Evolutionary conservation across 1,140 invertebrate species (phyloP).

Genomic region (Kradibia gibbosae): DNA sequence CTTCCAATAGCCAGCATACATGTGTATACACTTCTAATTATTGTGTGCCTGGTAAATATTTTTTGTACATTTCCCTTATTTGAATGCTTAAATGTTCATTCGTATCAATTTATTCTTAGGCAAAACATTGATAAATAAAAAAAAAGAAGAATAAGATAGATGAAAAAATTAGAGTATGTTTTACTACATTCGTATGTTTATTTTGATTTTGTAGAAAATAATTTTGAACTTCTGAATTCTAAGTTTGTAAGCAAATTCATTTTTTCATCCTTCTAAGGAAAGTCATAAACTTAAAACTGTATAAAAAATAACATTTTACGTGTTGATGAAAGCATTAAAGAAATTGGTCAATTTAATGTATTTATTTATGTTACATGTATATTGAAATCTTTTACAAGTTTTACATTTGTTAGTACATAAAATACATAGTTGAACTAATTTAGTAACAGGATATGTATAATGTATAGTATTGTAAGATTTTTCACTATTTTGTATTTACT

Average conservation of each 20-base stretch:
- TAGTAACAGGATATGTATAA: neutral
- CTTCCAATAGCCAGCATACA: constrained; percentile 82
- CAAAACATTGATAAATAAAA: neutral
- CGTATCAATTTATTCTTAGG: neutral
- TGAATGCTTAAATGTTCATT: neutral
- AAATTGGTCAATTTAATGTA: neutral
- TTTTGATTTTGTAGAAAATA: too few relatives aligned
- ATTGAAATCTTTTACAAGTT: neutral
- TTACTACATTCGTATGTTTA: too few relatives aligned
- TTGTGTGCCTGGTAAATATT: constrained; percentile 82
- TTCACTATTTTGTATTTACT: neutral
- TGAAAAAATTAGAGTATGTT: neutral
- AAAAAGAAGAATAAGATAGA: neutral
- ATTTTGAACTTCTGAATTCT: too few relatives aligned
- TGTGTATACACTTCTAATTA: constrained; percentile 88
- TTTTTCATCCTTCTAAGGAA: too few relatives aligned
- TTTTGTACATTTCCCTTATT: neutral
- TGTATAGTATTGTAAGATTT: neutral
- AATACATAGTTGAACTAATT: neutral
- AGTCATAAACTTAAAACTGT: too few relatives aligned
- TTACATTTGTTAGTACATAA: neutral
- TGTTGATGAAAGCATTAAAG: neutral
- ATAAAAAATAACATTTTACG: too few relatives aligned
- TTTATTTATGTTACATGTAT: neutral
- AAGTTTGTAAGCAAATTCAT: too few relatives aligned